A percentile compares a stretch with the other conserved stretches of the same genome.
Conservation (phyloP, 2,113 vertebrate genomes). For the Xiphias gladius region DNA sequence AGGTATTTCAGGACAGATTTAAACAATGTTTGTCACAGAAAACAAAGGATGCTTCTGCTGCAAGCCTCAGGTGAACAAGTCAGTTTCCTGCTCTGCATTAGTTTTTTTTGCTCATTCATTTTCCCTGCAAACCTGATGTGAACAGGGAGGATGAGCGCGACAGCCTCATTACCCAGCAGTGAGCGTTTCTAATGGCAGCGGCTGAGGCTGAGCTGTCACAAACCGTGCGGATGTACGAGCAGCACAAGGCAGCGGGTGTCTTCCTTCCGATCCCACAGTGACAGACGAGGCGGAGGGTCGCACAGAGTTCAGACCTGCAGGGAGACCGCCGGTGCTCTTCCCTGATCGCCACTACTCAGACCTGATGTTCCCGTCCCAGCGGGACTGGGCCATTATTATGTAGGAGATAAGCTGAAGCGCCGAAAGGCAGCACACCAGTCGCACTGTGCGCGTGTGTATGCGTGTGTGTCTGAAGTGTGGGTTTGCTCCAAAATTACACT, state of each 20-base stretch:
- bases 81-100: slow-evolving; percentile 3
- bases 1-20: not conserved
- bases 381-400: slow-evolving; percentile 26
- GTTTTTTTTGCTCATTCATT: slow-evolving; percentile 22
- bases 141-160: not conserved
- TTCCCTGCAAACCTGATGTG: not conserved
- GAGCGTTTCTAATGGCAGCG: not conserved
- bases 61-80: not conserved
- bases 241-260: slow-evolving; percentile 17
- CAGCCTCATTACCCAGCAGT: slow-evolving; percentile 33
- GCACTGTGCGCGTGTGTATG: slow-evolving; percentile 1
- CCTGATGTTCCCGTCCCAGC: not conserved
- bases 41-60: not conserved
- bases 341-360: slow-evolving; percentile 17
- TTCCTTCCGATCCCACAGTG: not conserved
- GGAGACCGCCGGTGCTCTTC: not conserved
- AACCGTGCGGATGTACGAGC: too few relatives aligned
- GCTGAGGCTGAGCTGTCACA: slow-evolving; percentile 22
- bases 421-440: slow-evolving; percentile 13
- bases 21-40: too few relatives aligned
- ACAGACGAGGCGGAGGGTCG: slow-evolving; percentile 10
- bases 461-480: not conserved
- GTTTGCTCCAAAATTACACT: slow-evolving; percentile 15
- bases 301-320: slow-evolving; percentile 40
- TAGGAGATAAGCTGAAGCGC: slow-evolving; percentile 63